Conservation (phyloP, 2,113 vertebrate genomes). For the Dromaius novaehollandiae region DNA sequence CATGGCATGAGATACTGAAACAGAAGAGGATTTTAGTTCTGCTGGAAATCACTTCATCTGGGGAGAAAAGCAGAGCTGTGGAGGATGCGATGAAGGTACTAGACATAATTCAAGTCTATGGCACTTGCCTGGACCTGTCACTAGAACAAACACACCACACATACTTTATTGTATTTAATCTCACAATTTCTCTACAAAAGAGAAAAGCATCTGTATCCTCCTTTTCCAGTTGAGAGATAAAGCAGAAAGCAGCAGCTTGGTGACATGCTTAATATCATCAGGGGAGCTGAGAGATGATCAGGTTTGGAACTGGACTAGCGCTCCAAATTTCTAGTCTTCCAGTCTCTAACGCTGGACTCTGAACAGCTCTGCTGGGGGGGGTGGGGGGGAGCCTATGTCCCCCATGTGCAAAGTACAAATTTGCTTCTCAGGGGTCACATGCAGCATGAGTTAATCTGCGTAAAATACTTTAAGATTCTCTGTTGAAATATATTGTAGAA, state of each 20-base stretch:
- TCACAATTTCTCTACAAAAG: neutral
- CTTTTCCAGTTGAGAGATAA: neutral
- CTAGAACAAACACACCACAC: neutral
- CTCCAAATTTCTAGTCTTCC: neutral
- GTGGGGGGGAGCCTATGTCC: neutral
- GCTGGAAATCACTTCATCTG: neutral
- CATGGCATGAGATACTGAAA: neutral
- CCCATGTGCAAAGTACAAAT: neutral
- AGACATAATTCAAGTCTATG: no score
- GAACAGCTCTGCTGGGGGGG: neutral
- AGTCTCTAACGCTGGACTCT: neutral
- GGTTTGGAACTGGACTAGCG: neutral
- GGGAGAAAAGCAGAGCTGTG: neutral
- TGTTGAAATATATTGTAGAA: neutral
- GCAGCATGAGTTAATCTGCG: neutral
- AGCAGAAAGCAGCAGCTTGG: neutral
- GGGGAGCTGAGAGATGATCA: neutral
- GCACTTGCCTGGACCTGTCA: neutral
- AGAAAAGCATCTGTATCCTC: neutral
- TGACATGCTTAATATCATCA: neutral
- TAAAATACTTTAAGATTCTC: neutral
- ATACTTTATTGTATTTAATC: neutral
- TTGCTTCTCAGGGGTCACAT: neutral
- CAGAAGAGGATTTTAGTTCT: neutral
- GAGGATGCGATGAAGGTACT: no score